A percentile compares a stretch with the other conserved stretches of the same genome.
Conservation (phyloP, 2,113 vertebrate genomes). For the Chloropsis cyanopogon region DNA sequence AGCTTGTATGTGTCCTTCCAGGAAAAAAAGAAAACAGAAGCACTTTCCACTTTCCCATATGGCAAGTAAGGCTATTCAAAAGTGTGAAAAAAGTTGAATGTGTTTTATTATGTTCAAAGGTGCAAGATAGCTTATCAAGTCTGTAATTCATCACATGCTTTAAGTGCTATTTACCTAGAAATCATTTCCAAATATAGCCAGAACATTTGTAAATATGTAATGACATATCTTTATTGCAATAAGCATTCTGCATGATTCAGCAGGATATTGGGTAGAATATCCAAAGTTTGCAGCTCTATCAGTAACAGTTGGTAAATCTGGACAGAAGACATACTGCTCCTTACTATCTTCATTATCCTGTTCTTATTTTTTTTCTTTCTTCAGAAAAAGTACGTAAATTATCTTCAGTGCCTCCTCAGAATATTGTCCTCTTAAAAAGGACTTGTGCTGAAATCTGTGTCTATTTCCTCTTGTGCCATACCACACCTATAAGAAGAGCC, state of each 20-base stretch:
- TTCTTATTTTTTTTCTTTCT: background rate
- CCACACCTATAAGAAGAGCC: background rate
- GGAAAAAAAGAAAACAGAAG: background rate
- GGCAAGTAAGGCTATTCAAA: background rate
- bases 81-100: background rate
- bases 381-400: background rate
- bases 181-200: background rate
- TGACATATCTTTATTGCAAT: background rate
- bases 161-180: slow-evolving; percentile 12
- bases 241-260: background rate
- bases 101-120: slow-evolving; percentile 10
- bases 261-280: background rate
- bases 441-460: background rate
- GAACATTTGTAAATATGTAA: slow-evolving; percentile 11
- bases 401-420: background rate
- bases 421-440: background rate
- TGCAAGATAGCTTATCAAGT: background rate
- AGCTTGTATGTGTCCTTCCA: background rate
- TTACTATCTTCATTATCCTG: background rate
- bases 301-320: background rate
- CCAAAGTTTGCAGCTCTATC: background rate
- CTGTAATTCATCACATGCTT: background rate
- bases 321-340: background rate
- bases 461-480: background rate
- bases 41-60: background rate